Base-by-base conservation (phyloP, 1,140 invertebrate species). In the Condylostylus longicornis region DNA sequence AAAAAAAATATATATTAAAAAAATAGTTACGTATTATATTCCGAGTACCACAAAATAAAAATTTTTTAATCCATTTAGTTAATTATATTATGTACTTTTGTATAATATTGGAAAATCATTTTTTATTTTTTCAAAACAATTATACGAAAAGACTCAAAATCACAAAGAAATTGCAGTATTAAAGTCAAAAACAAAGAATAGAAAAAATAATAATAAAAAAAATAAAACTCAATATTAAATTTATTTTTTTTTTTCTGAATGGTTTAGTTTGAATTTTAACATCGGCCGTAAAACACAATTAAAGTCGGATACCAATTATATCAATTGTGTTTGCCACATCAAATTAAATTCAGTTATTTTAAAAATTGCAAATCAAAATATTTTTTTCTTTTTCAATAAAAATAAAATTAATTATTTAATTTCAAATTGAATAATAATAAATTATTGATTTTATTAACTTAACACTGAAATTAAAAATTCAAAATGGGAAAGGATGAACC, bases 401-500 rank as follows among this genome's bases (percentile, higher is more conserved):
- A 29, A 33, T 2, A 37, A 20, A 12, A 13, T 8, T n/a, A 25
- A 25, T 33, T 21, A 27, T 37, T 41, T 38, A 47, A 35, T 51
- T 21, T 13, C 10, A 34, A 27, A 13, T 21, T 23, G 22, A 39
- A 41, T 7, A n/a, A n/a, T n/a, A n/a, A n/a, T n/a, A n/a, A n/a
- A n/a, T n/a, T n/a, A n/a, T n/a, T n/a, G n/a, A n/a, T n/a, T n/a
- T n/a, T n/a, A n/a, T n/a, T n/a, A n/a, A n/a, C n/a, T n/a, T n/a
- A n/a, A n/a, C n/a, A n/a, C n/a, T n/a, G n/a, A 25, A 25, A 25
- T 8, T 8, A 21, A 32, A 25, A 20, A 14, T 12, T 32, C 43
- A 49, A 53, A 48, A 59, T 61, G 51, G 75, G 75, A 2, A 87
- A 87, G 60, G 78, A 79, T 41, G 82, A 88, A 63, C 68, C 79